Percentiles rank a stretch among this genome's conserved stretches.
These are phyloP conservation scores for Diaprepes abbreviatus DNA, from an alignment of 2,888 invertebrate species.

Conservation along the genomic window DNA sequence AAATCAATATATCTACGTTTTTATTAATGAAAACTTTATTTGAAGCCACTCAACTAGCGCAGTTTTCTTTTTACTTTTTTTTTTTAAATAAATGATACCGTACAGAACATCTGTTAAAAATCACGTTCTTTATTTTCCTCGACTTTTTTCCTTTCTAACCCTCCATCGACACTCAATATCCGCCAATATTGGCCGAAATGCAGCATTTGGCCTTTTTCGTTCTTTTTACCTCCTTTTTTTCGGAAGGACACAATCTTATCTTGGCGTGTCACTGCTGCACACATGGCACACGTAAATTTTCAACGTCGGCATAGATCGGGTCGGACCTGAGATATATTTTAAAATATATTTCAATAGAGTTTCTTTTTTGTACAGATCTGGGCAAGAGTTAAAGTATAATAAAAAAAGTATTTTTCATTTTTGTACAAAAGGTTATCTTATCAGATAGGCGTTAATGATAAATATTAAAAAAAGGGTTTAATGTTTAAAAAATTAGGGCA, in stretches of 20 bases:
- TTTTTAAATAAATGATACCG: not conserved
- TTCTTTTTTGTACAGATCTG: not conserved
- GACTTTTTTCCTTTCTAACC: slow-evolving; percentile 26
- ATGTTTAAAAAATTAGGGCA: no score
- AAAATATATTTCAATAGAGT: slow-evolving; percentile 6
- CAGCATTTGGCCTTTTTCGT: slow-evolving; percentile 31
- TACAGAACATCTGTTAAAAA: slow-evolving; percentile 25
- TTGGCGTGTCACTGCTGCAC: slow-evolving; percentile 44
- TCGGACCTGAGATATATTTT: slow-evolving; percentile 3
- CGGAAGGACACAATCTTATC: slow-evolving; percentile 40
- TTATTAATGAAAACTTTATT: no score
- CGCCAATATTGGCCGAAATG: slow-evolving; percentile 37
- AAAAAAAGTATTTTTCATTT: not conserved
- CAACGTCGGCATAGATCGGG: not conserved
- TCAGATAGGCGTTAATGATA: no score
- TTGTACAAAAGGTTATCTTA: no score
- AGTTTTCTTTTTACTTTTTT: not conserved
- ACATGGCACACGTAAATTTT: slow-evolving; percentile 25
- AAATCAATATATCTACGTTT: no score
- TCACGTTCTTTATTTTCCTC: slow-evolving; percentile 10
- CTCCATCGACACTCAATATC: slow-evolving; percentile 42
- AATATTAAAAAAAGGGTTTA: no score
- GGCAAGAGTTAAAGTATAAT: not conserved
- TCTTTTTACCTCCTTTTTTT: slow-evolving; percentile 20
- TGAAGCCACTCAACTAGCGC: no score